Base-by-base conservation (phyloP, 2,888 invertebrate genomes). In the Miltochrista miniata region DNA sequence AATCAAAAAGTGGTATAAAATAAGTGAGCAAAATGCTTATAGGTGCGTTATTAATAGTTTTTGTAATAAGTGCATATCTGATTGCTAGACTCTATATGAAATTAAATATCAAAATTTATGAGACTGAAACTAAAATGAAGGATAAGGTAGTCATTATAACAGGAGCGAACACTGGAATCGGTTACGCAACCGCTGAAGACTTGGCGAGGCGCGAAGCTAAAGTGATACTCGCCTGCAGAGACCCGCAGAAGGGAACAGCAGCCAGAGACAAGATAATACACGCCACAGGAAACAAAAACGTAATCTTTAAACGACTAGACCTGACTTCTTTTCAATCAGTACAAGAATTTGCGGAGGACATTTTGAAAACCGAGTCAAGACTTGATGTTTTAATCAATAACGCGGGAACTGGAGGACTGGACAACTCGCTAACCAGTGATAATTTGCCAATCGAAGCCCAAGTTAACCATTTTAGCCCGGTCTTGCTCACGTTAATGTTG, bases 391-490 rank as follows among this genome's bases (percentile, higher is more conserved):
- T 98, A 11, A 93, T 98, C 51, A 96, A 97, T 79, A 98, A 97
- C 77, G 97, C 97, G 1, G 97, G 97, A 2, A 95, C 94, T 0
- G 93, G 95, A 57, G 93, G 93, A 1, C 92, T 94, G 57, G 92
- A 91, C 14, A 93, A 93, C 52, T 92, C 92, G 29, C 91, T 93
- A 52, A 96, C 96, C 15, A 94, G 94, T 73, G 97, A 98, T 74
- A 95, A 95, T 1, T 83, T 98, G 46, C 97, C 98, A 69, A 83
- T 95, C 64, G 97, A 96, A 13, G 96, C 96, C 93, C 97, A 96
- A 18, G 96, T 97, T 1, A 98, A 98, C 81, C 95, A 98, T 74
- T 96, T 96, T 79, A 97, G 97, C 0, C 97, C 97, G 12, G 98
- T 97, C 79, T 90, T 98, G 36, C 92, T 98, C 13, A 98, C 98